A percentile compares a stretch with the other conserved stretches of the same genome.
phyloP scores from a whole-genome alignment of 2,113 vertebrate genomes.

The Dicerorhinus sumatrensis region DNA sequence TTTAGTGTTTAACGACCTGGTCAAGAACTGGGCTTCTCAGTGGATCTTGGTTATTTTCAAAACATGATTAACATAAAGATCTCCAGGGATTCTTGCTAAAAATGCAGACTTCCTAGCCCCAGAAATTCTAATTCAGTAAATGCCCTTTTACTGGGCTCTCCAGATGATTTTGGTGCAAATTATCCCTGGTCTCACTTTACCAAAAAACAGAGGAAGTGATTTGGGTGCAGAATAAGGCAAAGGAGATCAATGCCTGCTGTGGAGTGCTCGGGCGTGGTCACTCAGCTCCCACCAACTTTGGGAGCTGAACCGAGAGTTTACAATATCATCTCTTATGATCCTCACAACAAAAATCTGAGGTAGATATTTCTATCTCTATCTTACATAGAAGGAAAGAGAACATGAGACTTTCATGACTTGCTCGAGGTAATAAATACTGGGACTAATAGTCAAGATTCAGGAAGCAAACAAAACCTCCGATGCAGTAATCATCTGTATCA shows the following conservation, averaged over 20 bases:
- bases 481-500: background rate
- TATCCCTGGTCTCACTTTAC: accelerated
- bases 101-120: background rate
- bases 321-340: background rate
- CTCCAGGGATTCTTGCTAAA: background rate
- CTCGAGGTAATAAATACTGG: background rate
- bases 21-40: background rate
- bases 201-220: background rate
- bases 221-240: background rate
- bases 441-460: background rate
- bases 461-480: background rate
- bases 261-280: background rate
- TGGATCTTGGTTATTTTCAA: background rate
- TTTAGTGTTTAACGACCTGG: background rate
- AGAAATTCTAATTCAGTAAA: background rate
- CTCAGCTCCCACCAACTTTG: background rate
- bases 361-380: background rate
- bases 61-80: background rate
- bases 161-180: background rate
- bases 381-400: background rate
- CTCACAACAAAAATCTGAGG: background rate
- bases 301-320: background rate
- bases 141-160: background rate
- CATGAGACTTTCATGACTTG: background rate
- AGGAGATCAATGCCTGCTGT: background rate